These are phyloP conservation scores for Circaetus gallicus DNA, from an alignment of 2,113 vertebrate species.

Conservation along the genomic window DNA sequence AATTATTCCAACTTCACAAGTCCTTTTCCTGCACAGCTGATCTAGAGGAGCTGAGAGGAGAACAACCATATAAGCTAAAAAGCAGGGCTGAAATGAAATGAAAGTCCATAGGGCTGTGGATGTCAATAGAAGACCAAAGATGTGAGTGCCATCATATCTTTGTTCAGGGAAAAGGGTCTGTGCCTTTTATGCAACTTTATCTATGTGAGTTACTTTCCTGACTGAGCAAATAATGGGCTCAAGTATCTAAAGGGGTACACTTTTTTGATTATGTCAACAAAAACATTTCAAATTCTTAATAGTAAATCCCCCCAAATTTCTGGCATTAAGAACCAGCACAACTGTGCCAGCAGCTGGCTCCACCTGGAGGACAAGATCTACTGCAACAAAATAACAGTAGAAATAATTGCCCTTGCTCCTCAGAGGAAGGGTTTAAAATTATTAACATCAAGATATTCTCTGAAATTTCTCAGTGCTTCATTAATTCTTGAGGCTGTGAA, in stretches of 20 bases:
- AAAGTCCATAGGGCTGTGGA: not conserved
- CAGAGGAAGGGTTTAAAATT: constrained; percentile 52
- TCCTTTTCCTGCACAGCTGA: not conserved
- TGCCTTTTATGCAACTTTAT: not conserved
- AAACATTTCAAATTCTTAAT: not conserved
- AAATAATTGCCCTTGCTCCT: constrained; percentile 9
- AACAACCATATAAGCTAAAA: not conserved
- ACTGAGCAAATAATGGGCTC: not conserved
- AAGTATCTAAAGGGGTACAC: not conserved
- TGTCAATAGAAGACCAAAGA: not conserved
- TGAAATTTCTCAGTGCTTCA: constrained; percentile 53
- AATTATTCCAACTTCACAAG: not conserved
- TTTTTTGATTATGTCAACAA: not conserved
- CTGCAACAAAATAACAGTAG: not conserved
- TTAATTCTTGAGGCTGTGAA: constrained; percentile 54
- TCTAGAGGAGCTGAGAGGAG: not conserved
- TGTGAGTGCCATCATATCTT: not conserved
- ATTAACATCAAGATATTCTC: constrained; percentile 16
- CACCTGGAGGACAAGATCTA: not conserved
- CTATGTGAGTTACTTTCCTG: not conserved
- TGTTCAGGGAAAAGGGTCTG: not conserved
- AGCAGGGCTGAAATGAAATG: not conserved
- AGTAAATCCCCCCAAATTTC: not conserved
- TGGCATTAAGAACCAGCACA: not conserved
- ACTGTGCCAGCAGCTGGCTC: not conserved